phyloP scores from a whole-genome alignment of 2,888 invertebrate species.

The Hypercompe scribonia region DNA sequence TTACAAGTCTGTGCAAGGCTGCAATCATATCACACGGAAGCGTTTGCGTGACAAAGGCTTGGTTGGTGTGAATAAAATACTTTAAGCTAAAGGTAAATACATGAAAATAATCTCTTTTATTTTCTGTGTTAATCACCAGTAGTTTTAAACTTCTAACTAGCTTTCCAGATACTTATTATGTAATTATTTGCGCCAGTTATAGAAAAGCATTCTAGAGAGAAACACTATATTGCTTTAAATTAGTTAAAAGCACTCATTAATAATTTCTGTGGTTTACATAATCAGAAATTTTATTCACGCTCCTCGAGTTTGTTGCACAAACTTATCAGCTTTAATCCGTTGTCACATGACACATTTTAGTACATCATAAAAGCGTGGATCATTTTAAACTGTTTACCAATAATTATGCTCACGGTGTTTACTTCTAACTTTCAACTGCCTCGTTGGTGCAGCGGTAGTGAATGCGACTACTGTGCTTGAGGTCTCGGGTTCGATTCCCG shows the following conservation, averaged over 20 bases:
- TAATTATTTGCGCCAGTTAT: slow-evolving; percentile 6
- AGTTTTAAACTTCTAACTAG: too few species aligned
- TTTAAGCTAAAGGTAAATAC: slow-evolving; percentile 61
- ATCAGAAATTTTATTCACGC: slow-evolving; percentile 11
- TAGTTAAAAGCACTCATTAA: slow-evolving; percentile 10
- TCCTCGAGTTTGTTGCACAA: slow-evolving; percentile 7
- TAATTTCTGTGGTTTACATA: slow-evolving; percentile 11
- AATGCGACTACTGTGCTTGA: too few species aligned
- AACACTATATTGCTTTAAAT: slow-evolving; percentile 6
- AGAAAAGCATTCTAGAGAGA: background rate
- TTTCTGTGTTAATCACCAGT: slow-evolving; percentile 18
- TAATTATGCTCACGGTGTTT: background rate
- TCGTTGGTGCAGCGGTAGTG: too few species aligned
- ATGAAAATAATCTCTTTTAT: background rate
- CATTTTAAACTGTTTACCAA: background rate
- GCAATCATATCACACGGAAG: slow-evolving; percentile 59
- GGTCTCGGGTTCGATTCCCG: too few species aligned
- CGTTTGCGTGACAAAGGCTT: slow-evolving; percentile 75
- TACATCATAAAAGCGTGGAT: background rate
- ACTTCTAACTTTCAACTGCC: background rate
- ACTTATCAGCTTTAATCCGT: slow-evolving; percentile 13
- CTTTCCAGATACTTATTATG: background rate
- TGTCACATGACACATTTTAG: background rate
- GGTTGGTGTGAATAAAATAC: slow-evolving; percentile 67
- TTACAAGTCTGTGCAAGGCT: slow-evolving; percentile 71